Base-by-base conservation (phyloP, 37 sponge, comb jelly and placozoan genomes). In the Spongilla lacustris region DNA sequence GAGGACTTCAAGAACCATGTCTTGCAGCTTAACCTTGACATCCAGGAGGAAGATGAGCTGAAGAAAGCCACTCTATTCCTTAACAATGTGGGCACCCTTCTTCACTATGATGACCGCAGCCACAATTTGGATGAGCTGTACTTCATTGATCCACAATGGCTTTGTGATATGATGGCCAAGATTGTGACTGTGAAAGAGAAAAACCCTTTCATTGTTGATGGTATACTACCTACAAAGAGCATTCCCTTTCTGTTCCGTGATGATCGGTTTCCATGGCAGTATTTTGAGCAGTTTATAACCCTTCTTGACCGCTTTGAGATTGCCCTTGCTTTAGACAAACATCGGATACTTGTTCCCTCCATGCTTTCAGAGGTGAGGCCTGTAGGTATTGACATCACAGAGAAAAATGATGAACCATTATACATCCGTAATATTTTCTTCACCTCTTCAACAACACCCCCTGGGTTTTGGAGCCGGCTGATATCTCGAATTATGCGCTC, bases 401-500 rank as follows among this genome's bases (percentile, higher is more conserved):
- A 50, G 10, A n/a, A 2, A 5, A 21, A 29, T 22, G 37, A 37
- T 22, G 23, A 50, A 4, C 80, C 75, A 0, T 4, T 34, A n/a
- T 91, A 91, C 71, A 73, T 69, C 25, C 83, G 92, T 31, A 83
- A 80, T 68, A 84, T 91, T 37, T 66, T 86, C 50, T 91, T 91
- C 69, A 73, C 32, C 32, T 78, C 79, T 0, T 72, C 83, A 49
- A 75, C 33, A 1, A 84, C 90, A 49, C 97, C 97, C 8, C 91
- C 93, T 10, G 95, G 97, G n/a, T 94, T 94, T 80, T 97, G 97
- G 97, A 92, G 93, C 81, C 75, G 97, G 14, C 88, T 97, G 32
- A 76, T 97, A 23, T 91, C 97, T 0, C 83, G 97, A 19, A 72
- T 94, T n/a, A 88, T 97, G 86, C 91, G 88, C 85, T 79, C 88